Evolutionary conservation across 2,797 vertebrate genomes (phyloP).

Genomic region (Nannoperca obscura): DNA sequence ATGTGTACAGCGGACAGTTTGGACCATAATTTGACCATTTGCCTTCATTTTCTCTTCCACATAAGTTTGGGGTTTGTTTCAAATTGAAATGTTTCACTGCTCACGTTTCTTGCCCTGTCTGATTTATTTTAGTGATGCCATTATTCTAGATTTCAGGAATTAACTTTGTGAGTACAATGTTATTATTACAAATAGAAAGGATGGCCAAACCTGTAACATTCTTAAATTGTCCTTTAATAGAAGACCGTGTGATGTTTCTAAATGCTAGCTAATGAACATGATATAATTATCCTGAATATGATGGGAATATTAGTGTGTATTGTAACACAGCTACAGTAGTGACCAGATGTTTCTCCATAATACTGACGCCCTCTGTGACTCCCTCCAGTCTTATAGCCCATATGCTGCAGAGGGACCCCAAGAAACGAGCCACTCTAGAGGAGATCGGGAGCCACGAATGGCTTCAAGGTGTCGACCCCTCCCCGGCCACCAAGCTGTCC

Average conservation of each 20-base stretch:
- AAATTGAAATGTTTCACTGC: not conserved
- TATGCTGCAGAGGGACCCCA: slow-evolving; percentile 96
- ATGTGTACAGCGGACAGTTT: not conserved
- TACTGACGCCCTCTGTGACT: slow-evolving; percentile 20
- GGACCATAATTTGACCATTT: not conserved
- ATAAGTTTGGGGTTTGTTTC: not conserved
- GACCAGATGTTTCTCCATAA: slow-evolving; percentile 5
- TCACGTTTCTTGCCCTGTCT: not conserved
- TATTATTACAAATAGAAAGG: not conserved
- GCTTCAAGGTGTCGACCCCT: slow-evolving; percentile 95
- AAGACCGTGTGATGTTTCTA: not conserved
- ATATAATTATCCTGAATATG: not conserved
- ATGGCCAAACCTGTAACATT: not conserved
- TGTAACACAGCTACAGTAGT: not conserved
- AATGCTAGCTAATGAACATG: not conserved
- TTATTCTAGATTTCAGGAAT: not conserved
- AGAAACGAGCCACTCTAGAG: slow-evolving; percentile 92
- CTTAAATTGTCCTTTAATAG: no score
- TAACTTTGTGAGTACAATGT: not conserved
- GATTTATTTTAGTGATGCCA: not conserved
- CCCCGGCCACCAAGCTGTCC: slow-evolving; percentile 94
- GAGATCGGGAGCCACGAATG: slow-evolving; percentile 92
- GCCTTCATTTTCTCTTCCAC: not conserved
- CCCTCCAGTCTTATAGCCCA: slow-evolving; percentile 90
- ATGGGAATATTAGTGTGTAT: not conserved